These are phyloP conservation scores for Muscicapa adusta DNA, from an alignment of 2,113 vertebrate genomes.

Conservation along the genomic window DNA sequence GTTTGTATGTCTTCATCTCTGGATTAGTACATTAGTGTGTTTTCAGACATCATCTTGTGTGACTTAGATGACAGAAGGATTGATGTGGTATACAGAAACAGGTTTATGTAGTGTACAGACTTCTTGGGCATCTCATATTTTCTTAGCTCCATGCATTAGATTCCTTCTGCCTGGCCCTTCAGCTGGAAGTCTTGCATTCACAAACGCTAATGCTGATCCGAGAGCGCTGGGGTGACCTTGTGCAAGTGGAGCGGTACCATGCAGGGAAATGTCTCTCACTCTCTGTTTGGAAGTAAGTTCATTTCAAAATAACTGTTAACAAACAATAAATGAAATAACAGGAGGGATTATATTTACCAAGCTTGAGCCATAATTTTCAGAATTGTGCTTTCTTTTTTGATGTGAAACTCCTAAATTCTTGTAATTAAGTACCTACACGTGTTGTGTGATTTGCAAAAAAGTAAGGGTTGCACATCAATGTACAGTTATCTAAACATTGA, in stretches of 20 bases:
- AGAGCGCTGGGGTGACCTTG: slow-evolving; percentile 98
- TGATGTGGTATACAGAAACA: not conserved
- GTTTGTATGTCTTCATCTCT: not conserved
- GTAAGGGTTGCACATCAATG: not conserved
- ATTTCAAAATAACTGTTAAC: not conserved
- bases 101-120: not conserved
- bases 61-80: not conserved
- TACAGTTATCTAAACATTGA: not conserved
- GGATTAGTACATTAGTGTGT: not conserved
- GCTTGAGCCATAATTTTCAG: not conserved
- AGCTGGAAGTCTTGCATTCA: slow-evolving; percentile 95
- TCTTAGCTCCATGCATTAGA: slow-evolving; percentile 84
- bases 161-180: slow-evolving; percentile 96
- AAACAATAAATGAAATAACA: not conserved
- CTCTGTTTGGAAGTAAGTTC: slow-evolving; percentile 96
- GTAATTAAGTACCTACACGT: not conserved
- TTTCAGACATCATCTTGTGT: not conserved
- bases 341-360: not conserved
- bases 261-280: slow-evolving; percentile 94
- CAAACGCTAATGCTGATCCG: slow-evolving; percentile 94
- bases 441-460: not conserved
- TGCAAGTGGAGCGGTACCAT: slow-evolving; percentile 93
- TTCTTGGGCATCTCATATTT: not conserved
- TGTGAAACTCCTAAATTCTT: not conserved
- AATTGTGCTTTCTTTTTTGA: not conserved